These are phyloP conservation scores for Neuroterus valhalla DNA, from an alignment of 1,140 invertebrate genomes.

Conservation along the genomic window DNA sequence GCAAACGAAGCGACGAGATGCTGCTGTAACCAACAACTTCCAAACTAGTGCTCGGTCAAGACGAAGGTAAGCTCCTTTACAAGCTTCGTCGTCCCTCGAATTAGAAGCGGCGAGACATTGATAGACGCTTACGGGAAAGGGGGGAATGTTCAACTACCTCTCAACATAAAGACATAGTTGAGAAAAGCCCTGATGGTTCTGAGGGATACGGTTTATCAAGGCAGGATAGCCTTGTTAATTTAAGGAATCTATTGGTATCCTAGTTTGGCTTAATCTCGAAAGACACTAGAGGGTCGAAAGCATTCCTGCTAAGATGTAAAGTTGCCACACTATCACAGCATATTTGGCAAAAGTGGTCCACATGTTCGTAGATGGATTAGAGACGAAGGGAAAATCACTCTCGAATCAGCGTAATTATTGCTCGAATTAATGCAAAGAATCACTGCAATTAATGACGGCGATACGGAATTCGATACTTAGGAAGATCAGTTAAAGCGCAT, in stretches of 20 bases:
- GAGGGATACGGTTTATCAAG: background rate
- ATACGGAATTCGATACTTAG: no score
- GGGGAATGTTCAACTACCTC: background rate
- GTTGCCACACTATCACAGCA: slow-evolving; percentile 7
- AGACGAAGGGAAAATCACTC: no score
- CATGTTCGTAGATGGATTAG: slow-evolving; percentile 3
- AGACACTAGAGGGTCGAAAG: background rate
- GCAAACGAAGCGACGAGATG: background rate
- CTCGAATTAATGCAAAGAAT: no score
- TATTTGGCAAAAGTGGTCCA: slow-evolving; percentile 10
- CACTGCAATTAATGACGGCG: no score
- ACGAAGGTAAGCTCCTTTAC: background rate
- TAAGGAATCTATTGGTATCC: background rate
- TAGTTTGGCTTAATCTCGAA: background rate
- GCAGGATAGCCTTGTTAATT: background rate
- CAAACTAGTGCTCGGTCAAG: background rate
- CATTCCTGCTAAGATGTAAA: background rate
- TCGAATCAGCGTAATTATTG: no score
- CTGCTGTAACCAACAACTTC: background rate
- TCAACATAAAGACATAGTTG: background rate
- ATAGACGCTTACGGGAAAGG: background rate
- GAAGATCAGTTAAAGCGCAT: no score
- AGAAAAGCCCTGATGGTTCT: background rate
- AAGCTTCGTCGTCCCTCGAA: background rate
- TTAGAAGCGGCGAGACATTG: background rate